phyloP scores from a whole-genome alignment of 2,113 vertebrate species.

The Numenius arquata region DNA sequence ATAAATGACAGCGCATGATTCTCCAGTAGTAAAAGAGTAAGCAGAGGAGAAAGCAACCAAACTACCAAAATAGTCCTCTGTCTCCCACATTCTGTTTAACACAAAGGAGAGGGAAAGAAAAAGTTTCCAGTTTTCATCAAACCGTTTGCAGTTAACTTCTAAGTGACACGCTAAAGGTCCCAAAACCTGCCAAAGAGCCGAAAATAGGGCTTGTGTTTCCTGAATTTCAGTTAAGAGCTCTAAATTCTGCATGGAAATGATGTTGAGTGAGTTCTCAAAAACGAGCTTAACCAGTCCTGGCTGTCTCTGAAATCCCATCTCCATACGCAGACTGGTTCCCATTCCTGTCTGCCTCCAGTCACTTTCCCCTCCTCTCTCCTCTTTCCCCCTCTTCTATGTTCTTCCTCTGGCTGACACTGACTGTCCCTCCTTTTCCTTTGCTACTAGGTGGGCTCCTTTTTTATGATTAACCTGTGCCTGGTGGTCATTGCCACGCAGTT shows the following conservation, averaged over 20 bases:
- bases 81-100: neutral
- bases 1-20: neutral
- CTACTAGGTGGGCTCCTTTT: slow-evolving; percentile 65
- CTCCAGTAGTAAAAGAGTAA: neutral
- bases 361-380: neutral
- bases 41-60: neutral
- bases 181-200: neutral
- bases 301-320: neutral
- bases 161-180: neutral
- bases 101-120: neutral
- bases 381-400: neutral
- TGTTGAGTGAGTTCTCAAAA: neutral
- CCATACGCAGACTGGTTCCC: neutral
- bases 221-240: neutral
- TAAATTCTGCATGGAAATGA: neutral
- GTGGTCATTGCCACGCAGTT: slow-evolving; percentile 98
- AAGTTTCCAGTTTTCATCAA: neutral
- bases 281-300: neutral
- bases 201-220: neutral
- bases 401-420: neutral
- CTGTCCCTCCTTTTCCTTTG: neutral
- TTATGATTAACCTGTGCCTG: slow-evolving; percentile 90
- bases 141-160: neutral
- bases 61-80: neutral
- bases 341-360: neutral